These are phyloP conservation scores for Drosophila dunni DNA, from an alignment of 1,140 invertebrate genomes.

Conservation along the genomic window DNA sequence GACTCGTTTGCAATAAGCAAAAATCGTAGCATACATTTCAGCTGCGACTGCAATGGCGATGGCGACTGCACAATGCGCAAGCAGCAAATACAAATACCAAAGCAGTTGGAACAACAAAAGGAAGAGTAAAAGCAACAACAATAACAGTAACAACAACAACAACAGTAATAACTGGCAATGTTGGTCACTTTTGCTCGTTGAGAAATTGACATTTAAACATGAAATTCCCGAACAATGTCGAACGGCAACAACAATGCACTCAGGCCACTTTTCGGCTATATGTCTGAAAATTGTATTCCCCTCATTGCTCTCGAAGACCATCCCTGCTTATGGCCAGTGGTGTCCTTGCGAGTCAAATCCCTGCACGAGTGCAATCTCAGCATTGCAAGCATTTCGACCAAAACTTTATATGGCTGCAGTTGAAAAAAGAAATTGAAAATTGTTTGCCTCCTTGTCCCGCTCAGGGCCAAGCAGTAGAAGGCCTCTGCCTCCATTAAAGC, in stretches of 20 bases:
- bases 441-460: slow-evolving; percentile 28
- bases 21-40: slow-evolving; percentile 58
- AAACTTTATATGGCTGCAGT: slow-evolving; percentile 74
- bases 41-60: slow-evolving; percentile 20
- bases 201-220: slow-evolving; percentile 83
- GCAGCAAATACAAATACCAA: slow-evolving; percentile 20
- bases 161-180: slow-evolving; percentile 39
- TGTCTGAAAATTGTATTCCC: slow-evolving; percentile 28
- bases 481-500: neutral
- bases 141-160: slow-evolving; percentile 29
- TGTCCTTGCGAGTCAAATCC: slow-evolving; percentile 51
- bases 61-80: slow-evolving; percentile 57
- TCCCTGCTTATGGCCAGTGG: slow-evolving; percentile 12
- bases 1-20: slow-evolving; percentile 35
- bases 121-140: slow-evolving; percentile 16
- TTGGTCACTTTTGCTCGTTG: slow-evolving; percentile 77
- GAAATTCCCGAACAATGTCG: slow-evolving; percentile 74
- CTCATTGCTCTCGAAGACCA: neutral
- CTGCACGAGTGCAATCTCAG: slow-evolving; percentile 73
- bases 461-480: neutral
- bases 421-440: slow-evolving; percentile 80
- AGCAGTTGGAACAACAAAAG: slow-evolving; percentile 16
- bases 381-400: slow-evolving; percentile 62
- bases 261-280: slow-evolving; percentile 65
- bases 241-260: slow-evolving; percentile 64